phyloP scores from a whole-genome alignment of 2,797 vertebrate species.

The Cirrhinus molitorella region DNA sequence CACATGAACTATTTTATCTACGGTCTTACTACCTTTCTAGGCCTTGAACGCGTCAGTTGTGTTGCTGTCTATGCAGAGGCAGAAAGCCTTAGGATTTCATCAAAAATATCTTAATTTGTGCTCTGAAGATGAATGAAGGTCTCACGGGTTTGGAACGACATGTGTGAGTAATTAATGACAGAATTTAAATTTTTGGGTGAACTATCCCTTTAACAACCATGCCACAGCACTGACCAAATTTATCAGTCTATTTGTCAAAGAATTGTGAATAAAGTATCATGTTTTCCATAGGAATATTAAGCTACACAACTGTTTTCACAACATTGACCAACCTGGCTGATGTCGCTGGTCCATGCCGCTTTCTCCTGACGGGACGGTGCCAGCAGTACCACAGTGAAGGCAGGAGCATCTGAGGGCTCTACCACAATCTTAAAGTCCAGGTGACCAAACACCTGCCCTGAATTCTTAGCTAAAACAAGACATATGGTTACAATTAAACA shows the following conservation, averaged over 20 bases:
- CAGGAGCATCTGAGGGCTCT: constrained; percentile 85
- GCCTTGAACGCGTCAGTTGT: too few species aligned
- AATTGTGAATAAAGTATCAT: not conserved
- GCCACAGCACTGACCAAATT: not conserved
- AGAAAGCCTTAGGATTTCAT: too few species aligned
- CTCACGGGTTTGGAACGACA: too few species aligned
- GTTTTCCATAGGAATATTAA: not conserved
- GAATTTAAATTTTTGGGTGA: too few species aligned
- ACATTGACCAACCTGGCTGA: constrained; percentile 86
- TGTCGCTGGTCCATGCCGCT: constrained; percentile 97
- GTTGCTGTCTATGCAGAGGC: too few species aligned
- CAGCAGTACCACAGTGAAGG: constrained; percentile 93
- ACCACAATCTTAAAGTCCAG: constrained; percentile 96
- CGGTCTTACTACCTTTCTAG: too few species aligned
- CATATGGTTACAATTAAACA: constrained; percentile 16
- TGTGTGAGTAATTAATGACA: too few species aligned
- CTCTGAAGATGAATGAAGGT: too few species aligned
- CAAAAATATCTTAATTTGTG: too few species aligned
- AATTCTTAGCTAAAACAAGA: constrained; percentile 82
- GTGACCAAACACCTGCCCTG: constrained; percentile 93
- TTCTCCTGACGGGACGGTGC: constrained; percentile 96
- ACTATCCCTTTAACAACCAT: not conserved
- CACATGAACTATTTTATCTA: too few species aligned
- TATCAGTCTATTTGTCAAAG: too few species aligned
- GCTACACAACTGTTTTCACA: not conserved